Conservation (phyloP, 1,140 invertebrate genomes). For the Reticulitermes speratus region DNA sequence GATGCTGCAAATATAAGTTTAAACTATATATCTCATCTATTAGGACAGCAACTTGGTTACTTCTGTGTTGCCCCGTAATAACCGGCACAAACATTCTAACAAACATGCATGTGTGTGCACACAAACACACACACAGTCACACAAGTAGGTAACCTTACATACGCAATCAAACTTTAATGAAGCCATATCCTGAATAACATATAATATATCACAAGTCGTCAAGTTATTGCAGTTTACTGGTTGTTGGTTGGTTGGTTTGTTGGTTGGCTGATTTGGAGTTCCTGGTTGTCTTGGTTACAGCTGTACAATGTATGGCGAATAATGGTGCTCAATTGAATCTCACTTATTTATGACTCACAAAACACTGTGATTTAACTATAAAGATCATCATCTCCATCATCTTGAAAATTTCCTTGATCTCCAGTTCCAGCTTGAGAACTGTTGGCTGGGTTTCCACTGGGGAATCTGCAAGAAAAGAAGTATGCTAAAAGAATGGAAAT, state of each 20-base stretch:
- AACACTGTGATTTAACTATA: slow-evolving; percentile 73
- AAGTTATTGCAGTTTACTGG: slow-evolving; percentile 24
- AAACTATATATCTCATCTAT: slow-evolving; percentile 7
- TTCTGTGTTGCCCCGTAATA: neutral
- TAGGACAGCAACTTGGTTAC: neutral
- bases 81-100: neutral
- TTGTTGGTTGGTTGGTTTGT: neutral
- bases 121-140: neutral
- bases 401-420: slow-evolving; percentile 77
- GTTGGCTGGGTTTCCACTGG: slow-evolving; percentile 54
- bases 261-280: neutral
- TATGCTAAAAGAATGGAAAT: neutral
- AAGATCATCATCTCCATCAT: slow-evolving; percentile 88
- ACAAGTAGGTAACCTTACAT: neutral
- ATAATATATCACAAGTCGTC: slow-evolving; percentile 32
- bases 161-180: neutral
- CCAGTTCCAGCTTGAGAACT: slow-evolving; percentile 66
- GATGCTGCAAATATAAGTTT: slow-evolving; percentile 18
- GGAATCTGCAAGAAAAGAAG: slow-evolving; percentile 57
- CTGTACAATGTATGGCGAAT: neutral
- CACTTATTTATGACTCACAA: slow-evolving; percentile 27
- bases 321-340: slow-evolving; percentile 15
- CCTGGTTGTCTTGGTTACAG: slow-evolving; percentile 18
- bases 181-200: slow-evolving; percentile 1
- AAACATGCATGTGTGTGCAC: too few species aligned